Conservation (phyloP, 2,888 invertebrate species). For the Eupsilia transversa region DNA sequence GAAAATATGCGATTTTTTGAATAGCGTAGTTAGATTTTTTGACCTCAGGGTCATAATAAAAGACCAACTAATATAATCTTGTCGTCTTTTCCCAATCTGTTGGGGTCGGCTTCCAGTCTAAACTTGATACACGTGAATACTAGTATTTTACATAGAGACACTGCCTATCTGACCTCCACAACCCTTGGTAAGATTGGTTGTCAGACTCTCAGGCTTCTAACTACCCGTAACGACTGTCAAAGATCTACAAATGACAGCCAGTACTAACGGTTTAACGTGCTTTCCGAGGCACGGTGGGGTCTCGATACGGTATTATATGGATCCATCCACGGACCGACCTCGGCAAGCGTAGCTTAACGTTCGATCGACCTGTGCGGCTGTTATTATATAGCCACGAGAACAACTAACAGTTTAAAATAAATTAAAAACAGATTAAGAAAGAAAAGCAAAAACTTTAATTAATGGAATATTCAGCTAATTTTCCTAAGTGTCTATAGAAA, state of each 20-base stretch:
- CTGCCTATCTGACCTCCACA: no score
- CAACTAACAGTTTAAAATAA: background rate
- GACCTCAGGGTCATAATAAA: background rate
- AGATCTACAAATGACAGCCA: background rate
- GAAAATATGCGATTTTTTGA: background rate
- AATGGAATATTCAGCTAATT: conserved; percentile 34
- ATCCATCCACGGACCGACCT: background rate
- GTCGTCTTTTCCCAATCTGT: no score
- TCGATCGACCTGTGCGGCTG: background rate
- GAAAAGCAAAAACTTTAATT: background rate
- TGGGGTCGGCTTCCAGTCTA: no score
- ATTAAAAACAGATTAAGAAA: background rate
- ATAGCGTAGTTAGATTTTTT: background rate
- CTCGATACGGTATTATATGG: background rate
- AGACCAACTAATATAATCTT: no score
- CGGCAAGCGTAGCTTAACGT: background rate
- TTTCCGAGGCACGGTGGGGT: background rate
- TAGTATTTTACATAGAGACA: no score
- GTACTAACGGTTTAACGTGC: background rate
- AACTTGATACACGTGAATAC: no score
- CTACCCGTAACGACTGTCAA: background rate
- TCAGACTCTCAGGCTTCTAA: no score
- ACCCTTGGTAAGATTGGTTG: no score
- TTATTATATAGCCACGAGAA: background rate
- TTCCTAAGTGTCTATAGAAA: conserved; percentile 7